Percentiles rank a stretch among this genome's conserved stretches.
These are phyloP conservation scores for Cheilosia grossa DNA, from an alignment of 2,888 invertebrate genomes.

Conservation along the genomic window DNA sequence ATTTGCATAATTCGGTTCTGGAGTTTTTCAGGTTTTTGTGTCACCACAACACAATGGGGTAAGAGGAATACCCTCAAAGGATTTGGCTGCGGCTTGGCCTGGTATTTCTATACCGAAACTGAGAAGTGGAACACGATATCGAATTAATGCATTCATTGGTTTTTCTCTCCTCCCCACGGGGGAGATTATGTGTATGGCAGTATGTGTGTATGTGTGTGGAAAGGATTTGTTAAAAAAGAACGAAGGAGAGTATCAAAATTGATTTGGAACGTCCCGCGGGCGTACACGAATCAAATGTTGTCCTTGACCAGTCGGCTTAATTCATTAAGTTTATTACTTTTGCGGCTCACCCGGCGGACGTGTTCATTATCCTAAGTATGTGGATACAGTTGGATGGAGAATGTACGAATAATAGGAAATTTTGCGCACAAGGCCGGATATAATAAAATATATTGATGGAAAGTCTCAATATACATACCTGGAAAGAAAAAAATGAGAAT, in stretches of 20 bases:
- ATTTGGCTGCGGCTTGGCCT: conserved; percentile 14
- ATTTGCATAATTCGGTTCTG: conserved; percentile 42
- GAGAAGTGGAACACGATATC: conserved; percentile 37
- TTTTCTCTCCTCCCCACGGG: not conserved
- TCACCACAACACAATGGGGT: conserved; percentile 8
- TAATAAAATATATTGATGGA: not conserved
- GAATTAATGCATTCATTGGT: conserved; percentile 48
- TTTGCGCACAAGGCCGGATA: not conserved
- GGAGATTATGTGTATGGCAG: not conserved
- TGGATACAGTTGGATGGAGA: not conserved
- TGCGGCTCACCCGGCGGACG: not conserved
- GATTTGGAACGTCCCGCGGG: conserved; percentile 23
- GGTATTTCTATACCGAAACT: conserved; percentile 10
- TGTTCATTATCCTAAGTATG: conserved; percentile 23
- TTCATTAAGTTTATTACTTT: conserved; percentile 27
- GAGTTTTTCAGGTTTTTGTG: conserved; percentile 55
- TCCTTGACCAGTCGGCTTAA: conserved; percentile 31
- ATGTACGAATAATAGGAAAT: not conserved
- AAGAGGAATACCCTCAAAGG: conserved; percentile 12
- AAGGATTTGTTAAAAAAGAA: too few relatives aligned
- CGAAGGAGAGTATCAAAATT: conserved; percentile 30
- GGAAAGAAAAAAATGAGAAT: conserved; percentile 14
- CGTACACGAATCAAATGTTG: conserved; percentile 6
- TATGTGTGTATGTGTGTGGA: too few relatives aligned
- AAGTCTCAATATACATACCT: conserved; percentile 39